phyloP scores from a whole-genome alignment of 1,140 invertebrate genomes.

The Papilio polytes region DNA sequence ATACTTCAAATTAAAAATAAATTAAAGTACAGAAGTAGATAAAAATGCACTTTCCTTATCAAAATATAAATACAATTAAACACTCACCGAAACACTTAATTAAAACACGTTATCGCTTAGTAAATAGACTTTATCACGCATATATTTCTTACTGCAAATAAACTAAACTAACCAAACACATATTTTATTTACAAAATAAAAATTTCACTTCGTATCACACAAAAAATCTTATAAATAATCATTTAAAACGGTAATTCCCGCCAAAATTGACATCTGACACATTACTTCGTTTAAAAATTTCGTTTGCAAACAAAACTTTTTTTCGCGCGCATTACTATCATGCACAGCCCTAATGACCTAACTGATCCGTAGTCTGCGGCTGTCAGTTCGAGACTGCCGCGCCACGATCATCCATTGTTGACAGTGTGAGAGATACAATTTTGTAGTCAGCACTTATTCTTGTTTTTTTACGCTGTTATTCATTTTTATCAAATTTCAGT shows the following conservation, averaged over 20 bases:
- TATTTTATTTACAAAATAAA: background rate
- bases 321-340: background rate
- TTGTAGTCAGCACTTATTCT: too few relatives aligned
- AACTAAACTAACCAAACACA: background rate
- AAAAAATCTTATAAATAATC: background rate
- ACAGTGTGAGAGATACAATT: background rate
- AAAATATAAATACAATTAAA: background rate
- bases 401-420: background rate
- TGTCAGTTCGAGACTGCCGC: conserved; percentile 32
- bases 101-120: conserved; percentile 19
- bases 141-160: conserved; percentile 6
- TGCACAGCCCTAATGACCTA: background rate
- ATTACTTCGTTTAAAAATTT: background rate
- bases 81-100: conserved; percentile 26
- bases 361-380: background rate
- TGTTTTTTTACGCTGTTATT: too few relatives aligned
- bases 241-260: background rate
- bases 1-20: background rate
- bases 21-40: background rate
- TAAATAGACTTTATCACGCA: conserved; percentile 13
- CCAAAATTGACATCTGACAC: background rate
- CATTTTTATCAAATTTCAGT: too few relatives aligned
- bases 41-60: background rate
- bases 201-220: background rate
- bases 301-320: conserved; percentile 12